A percentile compares a stretch with the other conserved stretches of the same genome.
phyloP scores from a whole-genome alignment of 2,888 invertebrate genomes.

The Agrochola lychnidis region DNA sequence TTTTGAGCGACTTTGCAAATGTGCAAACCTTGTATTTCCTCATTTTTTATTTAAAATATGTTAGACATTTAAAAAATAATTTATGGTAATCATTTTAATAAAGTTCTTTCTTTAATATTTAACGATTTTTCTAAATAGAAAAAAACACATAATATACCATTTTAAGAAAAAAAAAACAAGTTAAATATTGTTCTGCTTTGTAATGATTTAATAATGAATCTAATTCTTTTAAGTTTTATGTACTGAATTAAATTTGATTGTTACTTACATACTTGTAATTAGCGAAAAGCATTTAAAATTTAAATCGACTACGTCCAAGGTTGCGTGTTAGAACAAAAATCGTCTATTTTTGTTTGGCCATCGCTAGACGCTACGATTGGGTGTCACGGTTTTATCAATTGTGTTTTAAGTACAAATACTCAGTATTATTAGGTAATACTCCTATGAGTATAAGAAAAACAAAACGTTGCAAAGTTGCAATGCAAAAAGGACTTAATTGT shows the following conservation, averaged over 20 bases:
- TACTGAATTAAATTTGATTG: slow-evolving; percentile 19
- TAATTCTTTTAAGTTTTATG: not conserved
- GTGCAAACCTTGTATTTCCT: not conserved
- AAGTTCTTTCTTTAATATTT: not conserved
- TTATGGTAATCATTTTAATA: too few species aligned
- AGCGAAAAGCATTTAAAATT: slow-evolving; percentile 47
- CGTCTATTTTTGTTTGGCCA: slow-evolving; percentile 46
- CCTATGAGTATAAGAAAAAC: not conserved
- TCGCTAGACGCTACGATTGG: slow-evolving; percentile 19
- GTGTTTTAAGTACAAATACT: slow-evolving; percentile 10
- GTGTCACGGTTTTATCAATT: slow-evolving; percentile 41
- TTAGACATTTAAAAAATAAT: too few species aligned
- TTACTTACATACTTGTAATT: slow-evolving; percentile 49
- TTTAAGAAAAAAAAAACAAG: not conserved
- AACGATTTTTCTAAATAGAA: not conserved
- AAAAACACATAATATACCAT: not conserved
- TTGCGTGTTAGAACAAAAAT: slow-evolving; percentile 28
- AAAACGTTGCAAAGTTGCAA: not conserved
- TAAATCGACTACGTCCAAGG: slow-evolving; percentile 50
- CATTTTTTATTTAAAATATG: not conserved
- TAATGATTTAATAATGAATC: not conserved
- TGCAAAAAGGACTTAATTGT: not conserved
- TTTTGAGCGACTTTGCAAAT: slow-evolving; percentile 12
- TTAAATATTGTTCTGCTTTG: not conserved
- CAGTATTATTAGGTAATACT: not conserved